phyloP scores from a whole-genome alignment of 2,113 vertebrate species.

The Tachysurus vachellii region DNA sequence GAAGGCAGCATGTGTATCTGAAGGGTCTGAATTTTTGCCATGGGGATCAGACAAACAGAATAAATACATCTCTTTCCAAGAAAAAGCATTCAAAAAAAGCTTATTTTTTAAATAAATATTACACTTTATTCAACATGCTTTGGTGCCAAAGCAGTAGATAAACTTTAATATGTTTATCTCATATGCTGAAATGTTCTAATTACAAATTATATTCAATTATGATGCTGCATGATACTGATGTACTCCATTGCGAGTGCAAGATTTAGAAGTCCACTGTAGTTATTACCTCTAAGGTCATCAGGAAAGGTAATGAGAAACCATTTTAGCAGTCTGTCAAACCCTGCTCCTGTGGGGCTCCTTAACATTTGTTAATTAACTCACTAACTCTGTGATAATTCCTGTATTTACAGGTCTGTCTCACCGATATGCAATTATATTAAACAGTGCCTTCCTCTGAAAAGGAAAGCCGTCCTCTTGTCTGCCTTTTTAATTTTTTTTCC shows the following conservation, averaged over 20 bases:
- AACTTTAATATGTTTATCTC: neutral
- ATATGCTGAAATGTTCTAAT: neutral
- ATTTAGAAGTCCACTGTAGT: constrained; percentile 7
- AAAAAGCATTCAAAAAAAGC: neutral
- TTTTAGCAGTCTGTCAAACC: constrained; percentile 49
- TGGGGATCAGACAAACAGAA: neutral
- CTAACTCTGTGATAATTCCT: constrained; percentile 52
- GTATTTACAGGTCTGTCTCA: constrained; percentile 49
- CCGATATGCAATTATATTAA: constrained; percentile 37
- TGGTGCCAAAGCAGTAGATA: neutral
- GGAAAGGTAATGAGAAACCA: constrained; percentile 50
- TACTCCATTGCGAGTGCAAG: neutral
- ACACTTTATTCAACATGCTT: neutral
- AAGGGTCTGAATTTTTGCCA: neutral
- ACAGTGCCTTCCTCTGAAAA: neutral
- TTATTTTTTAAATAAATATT: neutral
- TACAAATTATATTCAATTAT: neutral
- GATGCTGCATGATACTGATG: neutral
- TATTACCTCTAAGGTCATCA: constrained; percentile 38
- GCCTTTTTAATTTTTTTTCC: neutral
- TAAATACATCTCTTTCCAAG: neutral
- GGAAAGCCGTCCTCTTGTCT: neutral
- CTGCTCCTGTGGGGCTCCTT: constrained; percentile 46
- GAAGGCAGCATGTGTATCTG: neutral
- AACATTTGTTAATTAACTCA: constrained; percentile 52